Evolutionary conservation across 2,113 vertebrate species (phyloP), one percentile per base, ranked within the genome.

Genomic region (Albula glossodonta): DNA sequence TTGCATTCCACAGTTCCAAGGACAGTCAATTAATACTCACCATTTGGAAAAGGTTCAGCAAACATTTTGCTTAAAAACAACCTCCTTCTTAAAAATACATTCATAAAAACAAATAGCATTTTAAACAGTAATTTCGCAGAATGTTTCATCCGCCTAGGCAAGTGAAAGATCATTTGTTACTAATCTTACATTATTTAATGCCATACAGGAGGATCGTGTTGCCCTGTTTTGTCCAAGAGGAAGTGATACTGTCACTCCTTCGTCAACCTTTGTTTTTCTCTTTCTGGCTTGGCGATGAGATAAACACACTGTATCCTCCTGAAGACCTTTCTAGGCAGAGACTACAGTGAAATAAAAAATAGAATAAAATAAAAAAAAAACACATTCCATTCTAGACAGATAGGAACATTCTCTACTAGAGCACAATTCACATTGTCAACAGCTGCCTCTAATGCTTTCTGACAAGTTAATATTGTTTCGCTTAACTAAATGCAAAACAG

Each of bases 401-500:
- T 41, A 60, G 13, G 56, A 63, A 25, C 48, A 5, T 19, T 82
- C 51, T 82, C n/a, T 52, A 9, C 50, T 11, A 22, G 25, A 5
- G 48, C 48, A 70, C 60, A 56, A 17, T 66, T 31, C 57, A n/a
- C 88, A 57, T 85, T 92, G 94, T 95, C 94, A 97, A 97, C 96
- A 93, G 94, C 97, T 94, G 94, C 95, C 94, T 96, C 60, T 97
- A 97, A 98, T 97, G 96, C 96, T 95, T 97, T 96, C 96, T 97
- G 97, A 99, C 97, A 99, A 97, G 96, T 98, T 97, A 99, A 99
- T 97, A 97, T 97, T 93, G 95, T 96, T 96, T 97, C 97, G 97
- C 98, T 99, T 99, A 99, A 97, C 96, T 97, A 97, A 97, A 98
- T 97, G 96, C 96, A 97, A 97, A 97, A 97, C 97, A 98, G 97